Evolutionary conservation across 1,140 invertebrate species (phyloP).

Genomic region (Psix sp.): DNA sequence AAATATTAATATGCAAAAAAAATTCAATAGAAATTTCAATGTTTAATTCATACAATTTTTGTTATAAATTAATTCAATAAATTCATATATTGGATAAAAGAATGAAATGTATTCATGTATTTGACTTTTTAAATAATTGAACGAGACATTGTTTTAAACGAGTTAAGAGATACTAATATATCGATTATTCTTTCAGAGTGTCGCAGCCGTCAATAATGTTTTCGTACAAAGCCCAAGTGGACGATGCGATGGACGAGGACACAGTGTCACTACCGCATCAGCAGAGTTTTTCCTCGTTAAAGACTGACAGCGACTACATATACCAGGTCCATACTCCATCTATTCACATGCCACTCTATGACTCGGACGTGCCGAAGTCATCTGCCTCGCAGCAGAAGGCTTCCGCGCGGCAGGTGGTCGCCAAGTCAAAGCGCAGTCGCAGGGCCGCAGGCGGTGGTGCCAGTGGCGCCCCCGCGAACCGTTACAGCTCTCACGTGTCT

Average conservation of each 20-base stretch:
- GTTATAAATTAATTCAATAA: too few relatives aligned
- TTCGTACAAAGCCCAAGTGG: constrained; percentile 89
- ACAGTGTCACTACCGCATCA: constrained; percentile 87
- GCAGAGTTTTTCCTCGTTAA: constrained; percentile 85
- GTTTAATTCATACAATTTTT: too few relatives aligned
- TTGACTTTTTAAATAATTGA: too few relatives aligned
- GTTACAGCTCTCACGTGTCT: constrained; percentile 59
- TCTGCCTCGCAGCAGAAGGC: constrained; percentile 61
- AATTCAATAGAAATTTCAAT: too few relatives aligned
- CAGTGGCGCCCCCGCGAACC: constrained; percentile 36
- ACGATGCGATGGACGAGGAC: constrained; percentile 87
- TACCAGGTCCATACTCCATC: constrained; percentile 81
- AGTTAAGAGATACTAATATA: too few relatives aligned
- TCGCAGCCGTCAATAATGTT: constrained; percentile 87
- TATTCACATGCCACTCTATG: constrained; percentile 73
- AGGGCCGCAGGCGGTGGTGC: constrained; percentile 25
- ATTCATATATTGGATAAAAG: too few relatives aligned
- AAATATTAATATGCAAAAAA: too few relatives aligned
- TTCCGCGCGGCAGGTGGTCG: constrained; percentile 62
- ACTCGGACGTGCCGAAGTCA: constrained; percentile 66
- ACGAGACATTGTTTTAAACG: too few relatives aligned
- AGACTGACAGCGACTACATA: constrained; percentile 87
- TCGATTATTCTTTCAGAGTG: constrained; percentile 78
- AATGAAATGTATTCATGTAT: too few relatives aligned
- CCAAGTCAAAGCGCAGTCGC: constrained; percentile 57